Percentiles rank a stretch among this genome's conserved stretches.
These are phyloP conservation scores for Oxyteleia sp. DNA, from an alignment of 2,888 invertebrate species.

Conservation along the genomic window DNA sequence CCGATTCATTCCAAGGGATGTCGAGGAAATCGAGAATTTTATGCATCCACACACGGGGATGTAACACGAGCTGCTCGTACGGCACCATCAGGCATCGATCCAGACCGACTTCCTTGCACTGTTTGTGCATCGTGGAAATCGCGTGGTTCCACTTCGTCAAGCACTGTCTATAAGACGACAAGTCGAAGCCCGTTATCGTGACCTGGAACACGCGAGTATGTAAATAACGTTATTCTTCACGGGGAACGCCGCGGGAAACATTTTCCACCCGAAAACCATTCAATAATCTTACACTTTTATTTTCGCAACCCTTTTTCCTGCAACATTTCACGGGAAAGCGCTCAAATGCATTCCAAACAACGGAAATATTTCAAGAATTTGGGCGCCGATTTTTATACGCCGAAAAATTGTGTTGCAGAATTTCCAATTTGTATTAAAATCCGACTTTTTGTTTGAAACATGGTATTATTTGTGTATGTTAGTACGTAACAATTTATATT, in stretches of 20 bases:
- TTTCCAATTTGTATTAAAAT: too few relatives aligned
- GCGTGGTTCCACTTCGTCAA: slow-evolving; percentile 99
- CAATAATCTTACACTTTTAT: slow-evolving; percentile 28
- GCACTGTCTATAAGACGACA: slow-evolving; percentile 97
- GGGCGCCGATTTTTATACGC: too few relatives aligned
- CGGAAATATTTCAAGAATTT: neutral
- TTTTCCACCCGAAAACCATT: slow-evolving; percentile 28
- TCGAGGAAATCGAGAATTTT: slow-evolving; percentile 95
- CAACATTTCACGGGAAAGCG: slow-evolving; percentile 3
- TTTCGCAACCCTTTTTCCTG: slow-evolving; percentile 11
- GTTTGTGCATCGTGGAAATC: slow-evolving; percentile 97
- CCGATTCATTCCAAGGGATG: too few relatives aligned
- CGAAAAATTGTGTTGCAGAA: too few relatives aligned
- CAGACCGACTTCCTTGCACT: slow-evolving; percentile 94
- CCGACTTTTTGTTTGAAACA: too few relatives aligned
- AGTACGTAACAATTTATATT: too few relatives aligned
- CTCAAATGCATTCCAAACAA: slow-evolving; percentile 1
- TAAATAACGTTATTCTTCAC: slow-evolving; percentile 29
- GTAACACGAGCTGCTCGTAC: slow-evolving; percentile 98
- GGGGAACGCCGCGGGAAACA: slow-evolving; percentile 9
- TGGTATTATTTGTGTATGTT: too few relatives aligned
- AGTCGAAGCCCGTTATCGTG: slow-evolving; percentile 97
- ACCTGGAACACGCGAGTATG: slow-evolving; percentile 87
- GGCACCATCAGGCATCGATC: slow-evolving; percentile 95
- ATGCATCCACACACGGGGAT: slow-evolving; percentile 96